Conservation (phyloP, 1,140 invertebrate genomes). For the Megathymus violae region DNA sequence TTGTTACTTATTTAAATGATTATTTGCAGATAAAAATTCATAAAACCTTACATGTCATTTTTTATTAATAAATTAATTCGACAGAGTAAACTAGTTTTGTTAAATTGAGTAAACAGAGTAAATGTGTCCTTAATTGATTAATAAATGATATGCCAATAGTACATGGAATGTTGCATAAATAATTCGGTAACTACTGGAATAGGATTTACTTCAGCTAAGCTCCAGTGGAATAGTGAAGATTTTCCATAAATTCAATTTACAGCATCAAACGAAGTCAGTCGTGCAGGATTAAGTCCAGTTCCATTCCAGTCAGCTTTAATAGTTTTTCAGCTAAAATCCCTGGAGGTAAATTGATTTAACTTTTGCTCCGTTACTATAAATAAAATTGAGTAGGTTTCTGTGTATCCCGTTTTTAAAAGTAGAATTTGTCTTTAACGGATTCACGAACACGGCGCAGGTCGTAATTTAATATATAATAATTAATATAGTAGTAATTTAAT, state of each 20-base stretch:
- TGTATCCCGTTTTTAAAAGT: background rate
- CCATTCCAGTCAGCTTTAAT: constrained; percentile 4
- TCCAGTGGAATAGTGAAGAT: background rate
- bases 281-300: constrained; percentile 1
- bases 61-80: too few relatives aligned
- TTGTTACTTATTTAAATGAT: too few relatives aligned
- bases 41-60: too few relatives aligned
- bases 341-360: constrained; percentile 4
- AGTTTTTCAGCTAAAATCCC: constrained; percentile 2
- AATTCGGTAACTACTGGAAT: background rate
- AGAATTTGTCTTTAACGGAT: background rate
- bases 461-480: too few relatives aligned
- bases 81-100: too few relatives aligned
- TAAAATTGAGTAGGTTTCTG: constrained; percentile 2
- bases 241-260: constrained; percentile 4
- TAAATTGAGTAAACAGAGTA: too few relatives aligned
- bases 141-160: background rate
- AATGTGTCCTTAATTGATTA: too few relatives aligned
- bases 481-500: too few relatives aligned
- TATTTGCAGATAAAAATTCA: too few relatives aligned
- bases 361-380: constrained; percentile 4
- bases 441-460: too few relatives aligned
- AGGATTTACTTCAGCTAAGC: background rate
- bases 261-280: constrained; percentile 2
- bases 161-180: background rate